These are phyloP conservation scores for Apis laboriosa DNA, from an alignment of 1,140 invertebrate genomes.

Conservation along the genomic window DNA sequence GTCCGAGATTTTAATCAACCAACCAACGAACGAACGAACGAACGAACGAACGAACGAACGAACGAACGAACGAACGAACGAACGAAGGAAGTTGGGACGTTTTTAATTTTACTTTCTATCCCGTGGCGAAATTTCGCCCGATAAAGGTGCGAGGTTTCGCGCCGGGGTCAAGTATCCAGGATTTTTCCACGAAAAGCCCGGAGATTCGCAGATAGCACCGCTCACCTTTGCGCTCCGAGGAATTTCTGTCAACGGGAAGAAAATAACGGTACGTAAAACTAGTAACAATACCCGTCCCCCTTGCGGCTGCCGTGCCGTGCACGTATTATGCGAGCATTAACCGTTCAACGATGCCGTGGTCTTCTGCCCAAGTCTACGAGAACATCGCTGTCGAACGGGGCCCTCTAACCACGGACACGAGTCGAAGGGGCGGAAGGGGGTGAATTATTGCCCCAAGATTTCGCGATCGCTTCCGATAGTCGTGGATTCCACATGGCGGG, in stretches of 20 bases:
- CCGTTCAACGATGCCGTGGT: slow-evolving; percentile 54
- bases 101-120: too few species aligned
- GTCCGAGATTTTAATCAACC: too few species aligned
- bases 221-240: slow-evolving; percentile 47
- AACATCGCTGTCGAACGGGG: slow-evolving; percentile 36
- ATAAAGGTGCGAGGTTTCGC: too few species aligned
- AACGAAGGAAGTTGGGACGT: too few species aligned
- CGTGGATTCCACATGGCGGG: slow-evolving; percentile 67
- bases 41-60: too few species aligned
- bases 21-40: too few species aligned
- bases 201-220: slow-evolving; percentile 21
- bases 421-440: slow-evolving; percentile 39
- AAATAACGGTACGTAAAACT: slow-evolving; percentile 61
- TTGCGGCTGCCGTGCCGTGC: slow-evolving; percentile 37
- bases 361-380: slow-evolving; percentile 46
- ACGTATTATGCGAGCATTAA: slow-evolving; percentile 59
- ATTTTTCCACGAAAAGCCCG: not conserved
- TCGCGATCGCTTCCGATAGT: slow-evolving; percentile 77
- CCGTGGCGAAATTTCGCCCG: too few species aligned
- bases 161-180: not conserved
- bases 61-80: too few species aligned
- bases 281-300: slow-evolving; percentile 60
- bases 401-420: not conserved
- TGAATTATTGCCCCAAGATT: slow-evolving; percentile 74
- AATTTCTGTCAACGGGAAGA: slow-evolving; percentile 64